A percentile compares a stretch with the other conserved stretches of the same genome.
phyloP scores from a whole-genome alignment of 2,113 vertebrate species.

The Tachysurus fulvidraco region DNA sequence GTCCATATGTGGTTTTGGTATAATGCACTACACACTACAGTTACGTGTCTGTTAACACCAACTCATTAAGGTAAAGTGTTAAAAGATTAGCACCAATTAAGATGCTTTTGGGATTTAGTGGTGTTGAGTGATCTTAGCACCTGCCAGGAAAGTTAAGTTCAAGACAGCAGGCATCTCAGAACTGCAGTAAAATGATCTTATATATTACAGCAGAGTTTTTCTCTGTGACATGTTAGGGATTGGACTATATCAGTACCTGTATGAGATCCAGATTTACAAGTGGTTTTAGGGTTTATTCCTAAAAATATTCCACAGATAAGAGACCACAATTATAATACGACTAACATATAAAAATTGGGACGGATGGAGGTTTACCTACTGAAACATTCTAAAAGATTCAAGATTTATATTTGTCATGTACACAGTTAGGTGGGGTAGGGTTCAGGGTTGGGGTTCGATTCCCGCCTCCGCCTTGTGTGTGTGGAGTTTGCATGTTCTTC shows the following conservation, averaged over 20 bases:
- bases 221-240: not conserved
- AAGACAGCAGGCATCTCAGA: not conserved
- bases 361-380: not conserved
- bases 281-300: not conserved
- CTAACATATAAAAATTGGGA: not conserved
- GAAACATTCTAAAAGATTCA: not conserved
- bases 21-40: not conserved
- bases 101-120: constrained; percentile 10
- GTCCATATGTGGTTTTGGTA: not conserved
- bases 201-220: not conserved
- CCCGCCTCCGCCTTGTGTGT: too few species aligned
- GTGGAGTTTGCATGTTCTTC: too few species aligned
- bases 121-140: constrained; percentile 34
- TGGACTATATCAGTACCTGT: not conserved
- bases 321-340: not conserved
- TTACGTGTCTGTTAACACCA: constrained; percentile 34
- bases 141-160: constrained; percentile 1
- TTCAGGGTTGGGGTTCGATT: too few species aligned
- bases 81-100: not conserved
- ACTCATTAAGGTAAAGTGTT: constrained; percentile 27
- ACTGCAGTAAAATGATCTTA: not conserved
- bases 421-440: too few species aligned
- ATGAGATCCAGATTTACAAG: not conserved
- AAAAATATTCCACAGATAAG: not conserved
- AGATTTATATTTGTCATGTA: too few species aligned